Evolutionary conservation across 1,140 invertebrate species (phyloP).

Genomic region (Planococcus citri): DNA sequence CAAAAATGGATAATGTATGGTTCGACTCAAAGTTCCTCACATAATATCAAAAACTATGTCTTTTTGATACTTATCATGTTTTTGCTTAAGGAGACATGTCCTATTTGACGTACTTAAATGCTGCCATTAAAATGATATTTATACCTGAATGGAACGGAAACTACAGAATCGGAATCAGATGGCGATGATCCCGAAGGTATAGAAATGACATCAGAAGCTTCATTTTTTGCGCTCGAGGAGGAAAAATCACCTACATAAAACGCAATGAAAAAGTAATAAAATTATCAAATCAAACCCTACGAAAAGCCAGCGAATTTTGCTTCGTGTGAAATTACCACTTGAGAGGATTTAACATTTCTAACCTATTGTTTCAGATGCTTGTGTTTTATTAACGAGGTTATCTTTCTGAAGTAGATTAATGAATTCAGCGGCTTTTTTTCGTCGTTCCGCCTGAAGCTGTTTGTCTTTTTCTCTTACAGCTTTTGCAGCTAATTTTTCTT

Average conservation of each 20-base stretch:
- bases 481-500: constrained; percentile 24
- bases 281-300: neutral
- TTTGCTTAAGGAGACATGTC: too few species aligned
- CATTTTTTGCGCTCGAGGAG: neutral
- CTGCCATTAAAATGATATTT: too few species aligned
- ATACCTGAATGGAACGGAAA: constrained; percentile 1
- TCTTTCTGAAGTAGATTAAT: constrained; percentile 18
- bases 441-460: constrained; percentile 24
- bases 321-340: neutral
- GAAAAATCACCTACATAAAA: neutral
- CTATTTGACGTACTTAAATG: too few species aligned
- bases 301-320: neutral
- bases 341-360: neutral
- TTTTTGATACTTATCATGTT: too few species aligned
- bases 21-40: too few species aligned
- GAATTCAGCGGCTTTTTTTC: constrained; percentile 24
- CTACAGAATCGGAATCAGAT: constrained; percentile 2
- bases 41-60: too few species aligned
- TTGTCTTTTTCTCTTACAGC: constrained; percentile 24
- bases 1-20: too few species aligned
- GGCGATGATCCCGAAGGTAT: neutral
- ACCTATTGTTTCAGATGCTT: neutral
- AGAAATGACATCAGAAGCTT: neutral
- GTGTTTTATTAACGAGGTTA: constrained; percentile 13
- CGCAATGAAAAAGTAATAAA: neutral